Conservation (phyloP, 2,797 vertebrate species). For the Psittacula derbiana region DNA sequence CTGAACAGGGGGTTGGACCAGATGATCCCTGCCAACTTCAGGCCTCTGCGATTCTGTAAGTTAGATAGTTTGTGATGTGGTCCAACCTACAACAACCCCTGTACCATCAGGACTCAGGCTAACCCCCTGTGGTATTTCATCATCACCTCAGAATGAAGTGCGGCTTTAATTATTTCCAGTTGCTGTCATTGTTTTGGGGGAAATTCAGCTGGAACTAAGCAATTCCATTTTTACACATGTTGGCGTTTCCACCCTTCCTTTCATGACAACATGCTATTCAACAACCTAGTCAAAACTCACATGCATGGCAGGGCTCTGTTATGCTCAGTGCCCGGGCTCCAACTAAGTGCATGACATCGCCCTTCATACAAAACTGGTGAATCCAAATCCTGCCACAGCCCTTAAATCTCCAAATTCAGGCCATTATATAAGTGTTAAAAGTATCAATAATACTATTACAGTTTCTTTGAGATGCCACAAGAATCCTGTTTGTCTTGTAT, state of each 20-base stretch:
- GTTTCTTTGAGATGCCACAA: neutral
- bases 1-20: neutral
- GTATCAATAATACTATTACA: neutral
- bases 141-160: neutral
- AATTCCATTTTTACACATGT: neutral
- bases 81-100: neutral
- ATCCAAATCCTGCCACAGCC: neutral
- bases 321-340: neutral
- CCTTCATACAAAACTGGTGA: neutral
- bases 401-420: constrained; percentile 36
- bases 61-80: neutral
- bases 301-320: neutral
- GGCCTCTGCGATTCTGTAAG: neutral
- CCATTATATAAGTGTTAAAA: constrained; percentile 1
- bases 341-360: neutral
- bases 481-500: neutral
- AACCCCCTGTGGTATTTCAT: neutral
- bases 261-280: neutral
- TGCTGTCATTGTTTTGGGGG: neutral
- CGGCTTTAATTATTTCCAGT: neutral
- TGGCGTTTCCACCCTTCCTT: neutral
- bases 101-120: neutral
- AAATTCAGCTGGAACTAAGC: neutral
- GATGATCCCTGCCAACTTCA: neutral
- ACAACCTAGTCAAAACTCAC: neutral